Conservation (phyloP, 2,113 vertebrate species). For the Psilopsiagon aurifrons region DNA sequence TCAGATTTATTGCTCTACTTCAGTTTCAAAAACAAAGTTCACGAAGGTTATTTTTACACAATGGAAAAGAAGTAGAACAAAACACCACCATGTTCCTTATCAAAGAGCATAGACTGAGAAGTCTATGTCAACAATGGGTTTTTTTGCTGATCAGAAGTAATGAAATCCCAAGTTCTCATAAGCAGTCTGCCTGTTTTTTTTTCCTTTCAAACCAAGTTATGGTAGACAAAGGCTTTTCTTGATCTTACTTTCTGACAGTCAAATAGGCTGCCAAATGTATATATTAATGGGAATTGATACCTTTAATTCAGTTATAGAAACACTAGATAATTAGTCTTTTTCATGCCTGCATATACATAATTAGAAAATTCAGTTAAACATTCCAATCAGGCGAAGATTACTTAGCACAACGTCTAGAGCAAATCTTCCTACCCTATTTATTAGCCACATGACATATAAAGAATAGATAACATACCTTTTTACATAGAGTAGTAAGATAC, state of each 20-base stretch:
- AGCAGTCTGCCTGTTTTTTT: background rate
- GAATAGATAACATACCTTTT: background rate
- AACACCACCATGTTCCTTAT: background rate
- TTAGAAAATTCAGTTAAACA: background rate
- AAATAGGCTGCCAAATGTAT: background rate
- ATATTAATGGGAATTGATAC: background rate
- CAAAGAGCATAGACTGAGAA: background rate
- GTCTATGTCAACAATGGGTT: background rate
- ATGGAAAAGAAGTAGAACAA: background rate
- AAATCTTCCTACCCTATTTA: background rate
- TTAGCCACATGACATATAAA: background rate
- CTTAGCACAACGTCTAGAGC: background rate
- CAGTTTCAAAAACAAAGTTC: background rate
- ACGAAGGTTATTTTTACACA: background rate
- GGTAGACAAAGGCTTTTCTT: background rate
- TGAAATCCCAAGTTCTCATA: background rate
- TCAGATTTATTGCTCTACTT: background rate
- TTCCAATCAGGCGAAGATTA: background rate
- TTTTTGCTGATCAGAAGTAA: background rate
- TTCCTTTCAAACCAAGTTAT: background rate
- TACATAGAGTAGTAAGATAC: background rate
- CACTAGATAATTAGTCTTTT: background rate
- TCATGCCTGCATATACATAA: background rate
- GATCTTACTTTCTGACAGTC: background rate
- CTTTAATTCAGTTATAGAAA: background rate